Evolutionary conservation across 2,113 vertebrate genomes (phyloP).

Genomic region (Cynocephalus volans): DNA sequence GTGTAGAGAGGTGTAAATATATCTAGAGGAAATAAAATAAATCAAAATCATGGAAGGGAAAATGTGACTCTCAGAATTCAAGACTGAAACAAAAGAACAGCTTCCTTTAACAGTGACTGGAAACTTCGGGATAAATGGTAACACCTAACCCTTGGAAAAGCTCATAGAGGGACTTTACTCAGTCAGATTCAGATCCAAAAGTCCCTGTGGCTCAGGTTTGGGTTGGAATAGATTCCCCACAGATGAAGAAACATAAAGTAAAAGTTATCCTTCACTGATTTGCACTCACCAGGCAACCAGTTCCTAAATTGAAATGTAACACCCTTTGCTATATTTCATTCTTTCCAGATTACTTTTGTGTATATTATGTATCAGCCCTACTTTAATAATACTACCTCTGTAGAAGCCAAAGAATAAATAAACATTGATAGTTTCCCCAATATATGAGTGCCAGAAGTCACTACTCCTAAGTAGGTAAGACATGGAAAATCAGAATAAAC

Average conservation of each 20-base stretch:
- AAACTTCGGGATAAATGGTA: neutral
- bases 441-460: neutral
- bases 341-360: neutral
- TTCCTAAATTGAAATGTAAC: neutral
- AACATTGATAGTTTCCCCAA: neutral
- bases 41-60: slow-evolving; percentile 2
- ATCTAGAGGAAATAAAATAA: neutral
- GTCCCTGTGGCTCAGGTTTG: neutral
- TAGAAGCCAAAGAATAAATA: neutral
- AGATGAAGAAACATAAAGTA: slow-evolving; percentile 15
- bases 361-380: neutral
- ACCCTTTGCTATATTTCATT: neutral
- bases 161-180: neutral
- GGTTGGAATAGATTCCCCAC: neutral
- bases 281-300: slow-evolving; percentile 25
- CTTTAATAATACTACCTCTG: neutral
- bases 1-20: neutral
- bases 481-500: slow-evolving; percentile 35
- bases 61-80: neutral
- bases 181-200: neutral
- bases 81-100: neutral
- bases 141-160: neutral
- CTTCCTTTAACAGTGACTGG: neutral
- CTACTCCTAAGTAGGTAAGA: neutral
- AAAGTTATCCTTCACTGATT: slow-evolving; percentile 31